phyloP scores from a whole-genome alignment of 2,888 invertebrate species.

The Allolobophora icterica region DNA sequence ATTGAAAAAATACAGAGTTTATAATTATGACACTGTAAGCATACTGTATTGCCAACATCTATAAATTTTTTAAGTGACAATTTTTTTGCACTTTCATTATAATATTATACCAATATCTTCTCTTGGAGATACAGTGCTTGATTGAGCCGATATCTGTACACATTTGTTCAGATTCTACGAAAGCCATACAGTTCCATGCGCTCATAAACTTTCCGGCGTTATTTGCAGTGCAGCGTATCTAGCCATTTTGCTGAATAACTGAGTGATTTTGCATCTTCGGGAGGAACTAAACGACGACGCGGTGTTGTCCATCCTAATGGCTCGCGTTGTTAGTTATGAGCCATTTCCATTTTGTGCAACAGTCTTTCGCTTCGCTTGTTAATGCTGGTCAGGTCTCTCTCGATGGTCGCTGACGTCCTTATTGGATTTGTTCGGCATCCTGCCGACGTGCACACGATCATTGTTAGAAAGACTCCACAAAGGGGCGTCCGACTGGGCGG shows the following conservation, averaged over 20 bases:
- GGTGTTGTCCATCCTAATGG: background rate
- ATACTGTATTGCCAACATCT: background rate
- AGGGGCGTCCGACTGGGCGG: constrained; percentile 13
- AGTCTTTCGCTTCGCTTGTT: constrained; percentile 2
- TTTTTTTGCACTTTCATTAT: background rate
- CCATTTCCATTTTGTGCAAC: constrained; percentile 28
- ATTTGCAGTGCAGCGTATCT: background rate
- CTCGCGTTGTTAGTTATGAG: constrained; percentile 26
- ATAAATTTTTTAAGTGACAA: background rate
- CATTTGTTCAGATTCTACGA: background rate
- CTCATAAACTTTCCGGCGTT: background rate
- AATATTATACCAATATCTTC: background rate
- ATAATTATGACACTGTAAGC: background rate
- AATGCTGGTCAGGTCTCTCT: background rate
- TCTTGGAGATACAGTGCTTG: background rate
- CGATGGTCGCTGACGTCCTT: constrained; percentile 13
- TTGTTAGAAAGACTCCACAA: constrained; percentile 12
- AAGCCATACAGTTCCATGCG: background rate
- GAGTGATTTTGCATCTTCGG: constrained; percentile 4
- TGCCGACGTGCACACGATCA: background rate
- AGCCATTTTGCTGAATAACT: constrained; percentile 11
- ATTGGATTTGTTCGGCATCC: constrained; percentile 18
- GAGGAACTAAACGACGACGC: background rate
- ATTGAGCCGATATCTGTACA: background rate
- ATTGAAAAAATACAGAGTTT: background rate